Evolutionary conservation across 23 tunicate species (phyloP), one percentile per base, ranked within the genome.

Genomic region (Styela clava): DNA sequence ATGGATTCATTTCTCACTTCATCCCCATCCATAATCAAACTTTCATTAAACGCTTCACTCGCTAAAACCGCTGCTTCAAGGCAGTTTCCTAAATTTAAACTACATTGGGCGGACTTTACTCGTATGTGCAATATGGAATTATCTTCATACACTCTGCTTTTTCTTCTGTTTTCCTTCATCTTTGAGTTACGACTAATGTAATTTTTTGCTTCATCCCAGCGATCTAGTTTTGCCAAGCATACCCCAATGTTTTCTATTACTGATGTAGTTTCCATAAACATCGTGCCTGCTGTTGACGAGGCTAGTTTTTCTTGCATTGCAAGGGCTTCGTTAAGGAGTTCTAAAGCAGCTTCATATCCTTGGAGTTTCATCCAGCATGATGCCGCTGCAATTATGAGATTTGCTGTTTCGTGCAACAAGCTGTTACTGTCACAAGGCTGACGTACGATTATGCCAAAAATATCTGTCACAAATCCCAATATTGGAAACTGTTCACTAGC

Each of bases 301-400:
- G 69, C 81, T 18, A 52, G 31, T 44, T 76, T 23, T 52, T 76
- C 81, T 29, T 76, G 81, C 1, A 76, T 16, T 44, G 52, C 64
- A 25, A 76, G 65, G 19, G 81, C 81, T 27, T 76, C 81, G 64
- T 76, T 76, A 24, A 44, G 37, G 18, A 76, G 33, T n/a, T 36
- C 23, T 56, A 76, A 52, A 12, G 65, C 81, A 9, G 62, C 65
- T 76, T 76, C 81, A 31, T 76, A 52, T 52, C 37, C 65, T 35
- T 52, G 24, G 44, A 76, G 31, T 76, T 76, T 76, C 81, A 76
- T 76, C 81, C 81, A 76, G 27, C 81, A 76, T 7, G 65, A 33
- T 21, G 81, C 81, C 16, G 65, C 33, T 7, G 63, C 44, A 16
- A 18, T 44, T 25, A 26, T 52, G 31, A 76, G 64, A n/a, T 21